phyloP scores from a whole-genome alignment of 1,140 invertebrate species.

The Drosophila tropicalis region DNA sequence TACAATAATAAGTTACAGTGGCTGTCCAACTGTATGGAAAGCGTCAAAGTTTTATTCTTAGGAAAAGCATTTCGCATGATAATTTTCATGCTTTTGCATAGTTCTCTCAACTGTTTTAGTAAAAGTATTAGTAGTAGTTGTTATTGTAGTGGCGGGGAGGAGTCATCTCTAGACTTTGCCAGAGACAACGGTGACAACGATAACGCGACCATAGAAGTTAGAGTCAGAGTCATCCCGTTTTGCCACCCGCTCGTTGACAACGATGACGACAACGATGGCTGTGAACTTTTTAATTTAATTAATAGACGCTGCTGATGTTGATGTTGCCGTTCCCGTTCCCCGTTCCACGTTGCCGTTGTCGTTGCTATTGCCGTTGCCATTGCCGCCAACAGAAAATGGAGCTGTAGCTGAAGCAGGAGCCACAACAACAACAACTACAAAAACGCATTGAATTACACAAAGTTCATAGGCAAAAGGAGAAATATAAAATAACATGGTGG shows the following conservation, averaged over 20 bases:
- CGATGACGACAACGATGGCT: slow-evolving; percentile 42
- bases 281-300: slow-evolving; percentile 64
- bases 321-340: slow-evolving; percentile 18
- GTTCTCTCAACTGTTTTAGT: slow-evolving; percentile 33
- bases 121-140: background rate
- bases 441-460: slow-evolving; percentile 73
- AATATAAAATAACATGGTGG: slow-evolving; percentile 7
- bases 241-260: slow-evolving; percentile 6
- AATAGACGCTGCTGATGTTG: slow-evolving; percentile 22
- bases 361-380: background rate
- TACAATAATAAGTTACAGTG: slow-evolving; percentile 2
- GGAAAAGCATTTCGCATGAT: slow-evolving; percentile 15
- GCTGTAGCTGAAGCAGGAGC: no score
- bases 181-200: slow-evolving; percentile 1
- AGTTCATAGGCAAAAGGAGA: slow-evolving; percentile 45
- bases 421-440: slow-evolving; percentile 21
- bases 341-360: no score
- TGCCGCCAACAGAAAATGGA: slow-evolving; percentile 6
- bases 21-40: slow-evolving; percentile 2
- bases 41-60: background rate
- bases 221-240: background rate
- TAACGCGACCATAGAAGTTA: slow-evolving; percentile 3
- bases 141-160: background rate
- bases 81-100: slow-evolving; percentile 68
- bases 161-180: slow-evolving; percentile 1